Conservation (phyloP, 2,113 vertebrate species). For the Mixornis gularis region DNA sequence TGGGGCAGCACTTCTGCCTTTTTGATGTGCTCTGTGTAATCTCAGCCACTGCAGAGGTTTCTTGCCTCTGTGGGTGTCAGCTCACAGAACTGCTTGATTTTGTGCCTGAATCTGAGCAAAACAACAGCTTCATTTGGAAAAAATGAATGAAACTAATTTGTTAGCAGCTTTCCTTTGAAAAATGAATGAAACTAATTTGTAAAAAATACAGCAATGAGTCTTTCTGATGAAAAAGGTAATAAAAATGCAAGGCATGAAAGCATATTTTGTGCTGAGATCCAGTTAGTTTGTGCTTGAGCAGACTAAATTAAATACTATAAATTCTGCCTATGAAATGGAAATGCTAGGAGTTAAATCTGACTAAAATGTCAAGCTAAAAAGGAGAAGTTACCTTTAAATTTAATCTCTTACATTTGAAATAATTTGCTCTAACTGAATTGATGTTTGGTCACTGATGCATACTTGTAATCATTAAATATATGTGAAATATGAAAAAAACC, state of each 20-base stretch:
- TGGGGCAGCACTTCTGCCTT: not conserved
- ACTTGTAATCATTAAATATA: not conserved
- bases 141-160: not conserved
- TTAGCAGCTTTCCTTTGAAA: not conserved
- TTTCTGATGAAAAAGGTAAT: constrained; percentile 22
- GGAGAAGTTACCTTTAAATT: not conserved
- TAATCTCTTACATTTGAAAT: not conserved
- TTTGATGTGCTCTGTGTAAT: not conserved
- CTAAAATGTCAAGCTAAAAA: not conserved
- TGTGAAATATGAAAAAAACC: not conserved
- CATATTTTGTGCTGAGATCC: not conserved
- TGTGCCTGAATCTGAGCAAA: not conserved
- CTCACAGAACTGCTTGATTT: not conserved
- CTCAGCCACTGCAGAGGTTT: not conserved
- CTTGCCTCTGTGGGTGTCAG: not conserved
- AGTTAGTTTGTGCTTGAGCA: not conserved
- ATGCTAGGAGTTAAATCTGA: not conserved
- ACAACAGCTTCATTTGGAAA: not conserved
- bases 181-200: constrained; percentile 1
- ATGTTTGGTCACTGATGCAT: not conserved
- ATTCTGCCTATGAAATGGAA: constrained; percentile 9
- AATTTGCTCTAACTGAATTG: not conserved
- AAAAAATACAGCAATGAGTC: not conserved
- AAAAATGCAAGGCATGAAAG: not conserved
- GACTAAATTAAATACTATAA: constrained; percentile 48